phyloP scores from a whole-genome alignment of 2,888 invertebrate species.

The Cheilosia variabilis region DNA sequence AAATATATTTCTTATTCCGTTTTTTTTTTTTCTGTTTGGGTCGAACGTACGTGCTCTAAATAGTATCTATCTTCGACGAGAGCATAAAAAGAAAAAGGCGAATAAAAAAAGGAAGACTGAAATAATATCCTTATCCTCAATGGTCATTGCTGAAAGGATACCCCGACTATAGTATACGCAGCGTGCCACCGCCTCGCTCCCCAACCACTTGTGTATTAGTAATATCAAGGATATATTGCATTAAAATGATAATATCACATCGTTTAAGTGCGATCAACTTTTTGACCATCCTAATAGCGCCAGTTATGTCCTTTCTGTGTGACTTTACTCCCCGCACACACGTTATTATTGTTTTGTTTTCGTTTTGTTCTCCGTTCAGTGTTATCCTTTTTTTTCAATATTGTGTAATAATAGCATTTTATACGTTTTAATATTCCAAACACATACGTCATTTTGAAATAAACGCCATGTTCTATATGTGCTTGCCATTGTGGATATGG shows the following conservation, averaged over 20 bases:
- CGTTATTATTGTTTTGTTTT: constrained; percentile 18
- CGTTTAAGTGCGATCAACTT: constrained; percentile 75
- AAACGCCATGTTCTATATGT: constrained; percentile 77
- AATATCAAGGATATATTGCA: constrained; percentile 82
- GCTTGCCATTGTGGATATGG: constrained; percentile 38
- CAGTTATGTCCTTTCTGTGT: constrained; percentile 49
- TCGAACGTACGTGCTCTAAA: constrained; percentile 68
- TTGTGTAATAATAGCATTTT: constrained; percentile 77
- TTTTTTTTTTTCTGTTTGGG: background rate
- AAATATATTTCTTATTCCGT: constrained; percentile 7
- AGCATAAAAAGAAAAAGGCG: constrained; percentile 40
- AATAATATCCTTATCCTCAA: constrained; percentile 74
- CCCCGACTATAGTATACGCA: constrained; percentile 21
- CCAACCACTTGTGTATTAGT: constrained; percentile 76
- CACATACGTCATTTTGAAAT: constrained; percentile 83
- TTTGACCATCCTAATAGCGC: constrained; percentile 73
- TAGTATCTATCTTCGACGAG: constrained; percentile 43
- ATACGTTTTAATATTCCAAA: constrained; percentile 82
- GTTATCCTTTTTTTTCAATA: constrained; percentile 73
- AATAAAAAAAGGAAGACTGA: constrained; percentile 58
- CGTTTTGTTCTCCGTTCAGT: constrained; percentile 56
- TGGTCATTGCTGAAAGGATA: constrained; percentile 73
- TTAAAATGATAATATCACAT: constrained; percentile 82
- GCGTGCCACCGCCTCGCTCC: constrained; percentile 2
- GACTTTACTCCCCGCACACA: constrained; percentile 6